Evolutionary conservation across 1,140 invertebrate genomes (phyloP).

Genomic region (Trachymyrmex septentrionalis): DNA sequence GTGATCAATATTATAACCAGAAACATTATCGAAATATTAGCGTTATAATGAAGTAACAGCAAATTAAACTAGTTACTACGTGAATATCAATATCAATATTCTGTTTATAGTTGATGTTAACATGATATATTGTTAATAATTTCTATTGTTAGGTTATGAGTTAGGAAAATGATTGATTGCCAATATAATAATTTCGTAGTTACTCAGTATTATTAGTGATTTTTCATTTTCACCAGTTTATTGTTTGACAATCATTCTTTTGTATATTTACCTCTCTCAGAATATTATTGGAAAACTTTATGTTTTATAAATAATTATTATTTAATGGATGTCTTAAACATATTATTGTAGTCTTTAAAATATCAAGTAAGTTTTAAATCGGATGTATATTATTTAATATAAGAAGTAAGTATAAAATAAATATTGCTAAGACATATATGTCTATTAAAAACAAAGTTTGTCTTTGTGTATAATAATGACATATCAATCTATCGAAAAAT

Average conservation of each 20-base stretch:
- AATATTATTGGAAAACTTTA: not conserved
- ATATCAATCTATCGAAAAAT: too few species aligned
- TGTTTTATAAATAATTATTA: not conserved
- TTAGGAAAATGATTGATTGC: not conserved
- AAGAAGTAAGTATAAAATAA: not conserved
- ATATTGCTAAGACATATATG: too few species aligned
- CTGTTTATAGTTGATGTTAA: conserved; percentile 27
- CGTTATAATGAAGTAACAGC: not conserved
- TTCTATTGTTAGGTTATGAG: not conserved
- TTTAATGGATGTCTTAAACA: not conserved
- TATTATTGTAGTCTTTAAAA: not conserved
- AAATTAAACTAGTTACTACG: conserved; percentile 5
- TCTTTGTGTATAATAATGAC: too few species aligned
- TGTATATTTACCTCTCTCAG: too few species aligned
- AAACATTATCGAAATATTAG: not conserved
- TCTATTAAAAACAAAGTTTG: too few species aligned
- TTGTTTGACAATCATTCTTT: not conserved
- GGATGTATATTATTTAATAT: not conserved
- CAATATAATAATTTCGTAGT: conserved; percentile 25
- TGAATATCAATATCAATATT: conserved; percentile 38
- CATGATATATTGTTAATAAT: not conserved
- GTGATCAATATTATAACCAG: not conserved
- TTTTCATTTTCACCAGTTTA: not conserved
- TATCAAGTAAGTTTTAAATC: not conserved
- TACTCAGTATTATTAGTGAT: not conserved